phyloP scores from a whole-genome alignment of 2,888 invertebrate genomes.

The Anthrax anthrax region DNA sequence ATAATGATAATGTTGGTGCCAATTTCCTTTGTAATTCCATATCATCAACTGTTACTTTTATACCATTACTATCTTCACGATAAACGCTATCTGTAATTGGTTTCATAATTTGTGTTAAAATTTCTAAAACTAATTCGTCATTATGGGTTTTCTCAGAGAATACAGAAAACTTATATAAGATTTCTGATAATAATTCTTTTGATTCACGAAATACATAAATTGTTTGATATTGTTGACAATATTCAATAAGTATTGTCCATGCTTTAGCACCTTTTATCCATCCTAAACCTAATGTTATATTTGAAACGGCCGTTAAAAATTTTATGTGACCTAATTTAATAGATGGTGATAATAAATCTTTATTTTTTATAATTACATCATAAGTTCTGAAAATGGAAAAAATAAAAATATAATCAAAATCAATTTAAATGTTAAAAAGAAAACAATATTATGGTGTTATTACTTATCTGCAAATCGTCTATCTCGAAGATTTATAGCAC shows the following conservation, averaged over 20 bases:
- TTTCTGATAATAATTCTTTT: constrained; percentile 45
- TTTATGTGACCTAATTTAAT: constrained; percentile 53
- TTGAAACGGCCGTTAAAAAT: constrained; percentile 43
- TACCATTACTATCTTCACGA: constrained; percentile 23
- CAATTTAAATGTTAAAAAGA: neutral
- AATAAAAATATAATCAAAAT: neutral
- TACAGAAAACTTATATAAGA: constrained; percentile 39
- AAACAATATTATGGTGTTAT: too few species aligned
- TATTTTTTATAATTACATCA: neutral
- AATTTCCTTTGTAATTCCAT: constrained; percentile 39
- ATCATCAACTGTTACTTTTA: constrained; percentile 34
- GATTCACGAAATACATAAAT: constrained; percentile 56
- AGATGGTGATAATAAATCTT: constrained; percentile 35
- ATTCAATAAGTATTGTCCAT: constrained; percentile 50
- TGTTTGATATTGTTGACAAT: constrained; percentile 51
- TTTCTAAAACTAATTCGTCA: constrained; percentile 39
- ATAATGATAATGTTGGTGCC: constrained; percentile 42
- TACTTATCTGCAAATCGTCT: constrained; percentile 27
- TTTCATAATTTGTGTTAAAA: constrained; percentile 41
- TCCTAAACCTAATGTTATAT: constrained; percentile 47
- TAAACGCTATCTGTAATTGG: constrained; percentile 44
- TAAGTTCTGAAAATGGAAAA: constrained; percentile 17
- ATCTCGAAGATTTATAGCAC: constrained; percentile 42
- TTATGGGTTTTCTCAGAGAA: constrained; percentile 31
- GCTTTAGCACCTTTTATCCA: constrained; percentile 48